Conservation (phyloP, 2,888 invertebrate genomes). For the Protula sp. region DNA sequence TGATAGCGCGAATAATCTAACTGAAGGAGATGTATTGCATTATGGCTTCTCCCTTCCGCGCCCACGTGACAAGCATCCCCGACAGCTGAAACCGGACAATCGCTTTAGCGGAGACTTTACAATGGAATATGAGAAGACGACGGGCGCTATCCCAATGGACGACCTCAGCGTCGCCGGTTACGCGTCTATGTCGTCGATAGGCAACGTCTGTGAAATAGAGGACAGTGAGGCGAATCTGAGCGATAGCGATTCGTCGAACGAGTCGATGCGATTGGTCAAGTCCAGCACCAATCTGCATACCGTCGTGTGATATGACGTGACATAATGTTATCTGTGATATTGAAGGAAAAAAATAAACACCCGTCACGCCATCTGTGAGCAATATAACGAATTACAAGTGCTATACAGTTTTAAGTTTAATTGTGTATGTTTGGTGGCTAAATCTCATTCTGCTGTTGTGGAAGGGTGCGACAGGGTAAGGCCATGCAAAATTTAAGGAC, state of each 20-base stretch:
- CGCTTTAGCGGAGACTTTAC: constrained; percentile 45
- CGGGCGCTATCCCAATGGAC: constrained; percentile 54
- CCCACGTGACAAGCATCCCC: not conserved
- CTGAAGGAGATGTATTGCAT: constrained; percentile 34
- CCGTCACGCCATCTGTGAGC: too few relatives aligned
- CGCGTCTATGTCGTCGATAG: constrained; percentile 68
- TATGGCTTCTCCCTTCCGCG: constrained; percentile 50
- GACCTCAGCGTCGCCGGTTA: constrained; percentile 66
- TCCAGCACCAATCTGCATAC: not conserved
- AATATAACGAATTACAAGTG: too few relatives aligned
- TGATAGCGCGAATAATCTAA: constrained; percentile 15
- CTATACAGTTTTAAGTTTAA: too few relatives aligned
- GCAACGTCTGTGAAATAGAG: constrained; percentile 83
- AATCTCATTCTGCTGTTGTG: too few relatives aligned
- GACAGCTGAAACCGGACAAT: constrained; percentile 29
- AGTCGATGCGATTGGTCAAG: not conserved
- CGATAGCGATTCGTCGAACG: constrained; percentile 32
- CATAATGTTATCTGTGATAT: too few relatives aligned
- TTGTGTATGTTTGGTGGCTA: too few relatives aligned
- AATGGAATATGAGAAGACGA: constrained; percentile 58
- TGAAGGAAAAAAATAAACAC: too few relatives aligned
- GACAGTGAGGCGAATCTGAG: constrained; percentile 53
- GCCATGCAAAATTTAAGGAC: too few relatives aligned
- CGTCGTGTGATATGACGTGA: not conserved
- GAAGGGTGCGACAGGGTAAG: too few relatives aligned